Conservation (phyloP, 2,113 vertebrate species). For the Malurus elegans region DNA sequence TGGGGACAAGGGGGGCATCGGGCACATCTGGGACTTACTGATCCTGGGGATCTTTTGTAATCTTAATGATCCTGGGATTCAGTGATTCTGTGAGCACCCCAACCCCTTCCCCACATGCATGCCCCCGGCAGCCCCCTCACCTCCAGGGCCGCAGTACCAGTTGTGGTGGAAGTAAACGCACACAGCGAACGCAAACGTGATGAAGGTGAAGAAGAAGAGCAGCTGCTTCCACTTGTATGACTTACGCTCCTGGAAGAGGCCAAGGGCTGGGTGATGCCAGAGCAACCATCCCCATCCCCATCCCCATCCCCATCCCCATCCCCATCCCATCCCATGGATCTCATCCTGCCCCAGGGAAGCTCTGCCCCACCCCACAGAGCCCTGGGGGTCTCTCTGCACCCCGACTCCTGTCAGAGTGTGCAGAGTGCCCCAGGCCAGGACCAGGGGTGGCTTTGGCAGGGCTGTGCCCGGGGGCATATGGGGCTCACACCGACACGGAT, state of each 20-base stretch:
- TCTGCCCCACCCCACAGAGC: fast-evolving
- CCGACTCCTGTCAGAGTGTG: neutral
- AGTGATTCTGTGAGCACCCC: neutral
- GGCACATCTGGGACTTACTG: neutral
- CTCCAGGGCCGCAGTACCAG: constrained; percentile 86
- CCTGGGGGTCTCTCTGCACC: fast-evolving
- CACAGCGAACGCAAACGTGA: constrained; percentile 70
- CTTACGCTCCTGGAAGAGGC: constrained; percentile 78
- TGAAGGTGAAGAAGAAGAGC: constrained; percentile 84
- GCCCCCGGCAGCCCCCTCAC: constrained; percentile 63
- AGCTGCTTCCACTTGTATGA: constrained; percentile 86
- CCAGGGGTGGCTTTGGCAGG: neutral
- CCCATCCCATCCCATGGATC: neutral
- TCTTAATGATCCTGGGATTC: fast-evolving
- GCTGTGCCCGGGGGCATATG: fast-evolving
- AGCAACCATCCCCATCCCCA: neutral
- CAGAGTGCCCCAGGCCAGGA: neutral
- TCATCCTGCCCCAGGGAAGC: neutral
- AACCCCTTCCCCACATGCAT: fast-evolving
- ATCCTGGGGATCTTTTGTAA: neutral
- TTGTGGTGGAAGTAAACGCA: constrained; percentile 91
- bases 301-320: neutral
- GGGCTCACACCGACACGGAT: neutral
- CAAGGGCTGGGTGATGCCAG: neutral
- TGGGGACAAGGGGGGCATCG: neutral